phyloP scores from a whole-genome alignment of 2,888 invertebrate species.

The Drosophila tanythrix region DNA sequence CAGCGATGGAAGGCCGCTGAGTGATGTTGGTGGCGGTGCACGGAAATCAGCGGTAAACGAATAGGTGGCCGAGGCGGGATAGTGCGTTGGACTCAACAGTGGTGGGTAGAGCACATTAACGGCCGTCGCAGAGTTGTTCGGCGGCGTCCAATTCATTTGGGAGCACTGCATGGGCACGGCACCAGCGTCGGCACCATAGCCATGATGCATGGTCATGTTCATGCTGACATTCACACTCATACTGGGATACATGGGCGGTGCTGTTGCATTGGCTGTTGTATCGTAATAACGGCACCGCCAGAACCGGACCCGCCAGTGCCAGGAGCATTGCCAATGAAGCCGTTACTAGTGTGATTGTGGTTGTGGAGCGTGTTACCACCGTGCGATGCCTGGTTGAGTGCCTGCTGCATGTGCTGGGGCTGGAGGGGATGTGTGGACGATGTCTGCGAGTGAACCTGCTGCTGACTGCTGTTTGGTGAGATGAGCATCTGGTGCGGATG shows the following conservation, averaged over 20 bases:
- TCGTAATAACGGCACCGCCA: constrained; percentile 82
- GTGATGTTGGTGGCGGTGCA: constrained; percentile 86
- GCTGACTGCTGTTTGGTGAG: constrained; percentile 85
- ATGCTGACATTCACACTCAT: constrained; percentile 98
- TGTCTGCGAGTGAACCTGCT: constrained; percentile 51
- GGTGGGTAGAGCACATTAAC: constrained; percentile 89
- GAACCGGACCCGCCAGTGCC: constrained; percentile 37
- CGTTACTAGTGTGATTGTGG: constrained; percentile 34
- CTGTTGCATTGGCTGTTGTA: constrained; percentile 63
- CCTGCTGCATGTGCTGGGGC: constrained; percentile 70
- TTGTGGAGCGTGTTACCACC: constrained; percentile 71
- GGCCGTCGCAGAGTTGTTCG: constrained; percentile 87
- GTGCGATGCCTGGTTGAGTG: constrained; percentile 75
- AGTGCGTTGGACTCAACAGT: constrained; percentile 88
- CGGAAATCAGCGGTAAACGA: constrained; percentile 94
- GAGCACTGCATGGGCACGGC: constrained; percentile 87
- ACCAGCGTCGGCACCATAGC: constrained; percentile 86
- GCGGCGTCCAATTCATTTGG: constrained; percentile 91
- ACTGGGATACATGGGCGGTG: constrained; percentile 90
- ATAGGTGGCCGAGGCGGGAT: constrained; percentile 90
- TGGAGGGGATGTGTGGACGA: constrained; percentile 57
- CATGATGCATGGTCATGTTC: constrained; percentile 99
- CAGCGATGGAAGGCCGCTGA: constrained; percentile 85
- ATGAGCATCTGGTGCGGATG: constrained; percentile 89
- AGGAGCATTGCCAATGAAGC: constrained; percentile 30